phyloP scores from a whole-genome alignment of 2,888 invertebrate species.

The Nomada flava region DNA sequence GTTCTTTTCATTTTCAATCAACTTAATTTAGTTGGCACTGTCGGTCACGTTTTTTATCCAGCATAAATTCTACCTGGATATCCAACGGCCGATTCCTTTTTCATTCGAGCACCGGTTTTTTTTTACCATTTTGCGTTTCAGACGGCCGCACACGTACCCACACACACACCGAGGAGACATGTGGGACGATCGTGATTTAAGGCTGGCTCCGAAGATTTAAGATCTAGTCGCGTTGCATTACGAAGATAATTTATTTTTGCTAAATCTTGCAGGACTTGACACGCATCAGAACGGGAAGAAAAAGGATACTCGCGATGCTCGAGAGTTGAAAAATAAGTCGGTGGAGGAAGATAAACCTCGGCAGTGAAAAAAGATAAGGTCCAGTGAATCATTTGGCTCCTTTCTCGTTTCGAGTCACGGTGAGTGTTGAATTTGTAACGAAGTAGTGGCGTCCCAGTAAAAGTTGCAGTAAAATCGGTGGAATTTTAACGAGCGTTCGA shows the following conservation, averaged over 20 bases:
- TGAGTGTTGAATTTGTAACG: conserved; percentile 14
- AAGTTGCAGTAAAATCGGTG: not conserved
- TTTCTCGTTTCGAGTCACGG: not conserved
- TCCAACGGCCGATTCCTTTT: conserved; percentile 8
- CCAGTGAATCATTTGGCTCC: conserved; percentile 3
- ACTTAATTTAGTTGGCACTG: conserved; percentile 10
- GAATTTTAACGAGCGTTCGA: not conserved
- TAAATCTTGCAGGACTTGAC: conserved; percentile 24
- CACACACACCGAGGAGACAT: not conserved
- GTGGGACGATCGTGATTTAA: conserved; percentile 57
- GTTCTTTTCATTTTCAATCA: not conserved
- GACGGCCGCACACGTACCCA: not conserved
- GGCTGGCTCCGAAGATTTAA: conserved; percentile 49
- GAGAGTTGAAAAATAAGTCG: conserved; percentile 35
- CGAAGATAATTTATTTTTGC: conserved; percentile 36
- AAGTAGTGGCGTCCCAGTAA: not conserved
- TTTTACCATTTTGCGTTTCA: conserved; percentile 2
- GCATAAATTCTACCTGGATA: conserved; percentile 6
- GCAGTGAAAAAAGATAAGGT: not conserved
- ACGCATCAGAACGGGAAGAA: conserved; percentile 6
- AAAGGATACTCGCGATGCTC: conserved; percentile 5
- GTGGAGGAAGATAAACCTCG: conserved; percentile 20
- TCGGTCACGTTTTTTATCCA: not conserved
- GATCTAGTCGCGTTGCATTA: conserved; percentile 31
- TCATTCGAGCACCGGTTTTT: conserved; percentile 25